Evolutionary conservation across 1,140 invertebrate species (phyloP).

Genomic region (Drosophila kurseongensis): DNA sequence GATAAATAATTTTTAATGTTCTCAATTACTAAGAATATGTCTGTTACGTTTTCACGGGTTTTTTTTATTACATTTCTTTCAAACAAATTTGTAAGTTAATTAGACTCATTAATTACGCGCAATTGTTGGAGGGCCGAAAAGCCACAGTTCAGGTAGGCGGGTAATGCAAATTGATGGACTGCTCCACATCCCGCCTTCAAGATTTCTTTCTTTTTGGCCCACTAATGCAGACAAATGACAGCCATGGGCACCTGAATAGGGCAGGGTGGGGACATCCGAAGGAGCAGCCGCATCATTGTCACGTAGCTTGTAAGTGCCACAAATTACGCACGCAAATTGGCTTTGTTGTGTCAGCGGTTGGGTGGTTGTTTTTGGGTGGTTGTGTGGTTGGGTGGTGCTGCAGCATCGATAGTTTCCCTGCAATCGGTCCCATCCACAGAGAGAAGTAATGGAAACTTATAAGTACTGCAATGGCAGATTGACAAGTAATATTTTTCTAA

Average conservation of each 20-base stretch:
- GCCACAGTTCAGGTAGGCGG: slow-evolving; percentile 49
- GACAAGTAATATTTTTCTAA: too few relatives aligned
- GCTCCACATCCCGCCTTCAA: background rate
- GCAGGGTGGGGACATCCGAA: background rate
- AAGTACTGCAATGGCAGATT: background rate
- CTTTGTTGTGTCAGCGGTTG: slow-evolving; percentile 58
- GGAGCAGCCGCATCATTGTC: slow-evolving; percentile 46
- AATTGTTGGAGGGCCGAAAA: slow-evolving; percentile 37
- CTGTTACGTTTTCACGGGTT: background rate
- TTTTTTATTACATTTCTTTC: slow-evolving; percentile 8
- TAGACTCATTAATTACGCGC: slow-evolving; percentile 73
- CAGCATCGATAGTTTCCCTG: slow-evolving; percentile 53
- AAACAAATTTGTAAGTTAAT: slow-evolving; percentile 60
- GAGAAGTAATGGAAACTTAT: slow-evolving; percentile 1
- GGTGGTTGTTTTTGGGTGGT: background rate
- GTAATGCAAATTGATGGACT: slow-evolving; percentile 69
- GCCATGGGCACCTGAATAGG: slow-evolving; percentile 45
- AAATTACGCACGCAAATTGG: slow-evolving; percentile 83
- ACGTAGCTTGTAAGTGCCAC: slow-evolving; percentile 78
- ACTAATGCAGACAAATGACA: slow-evolving; percentile 81
- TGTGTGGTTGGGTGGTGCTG: slow-evolving; percentile 1
- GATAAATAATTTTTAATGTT: background rate
- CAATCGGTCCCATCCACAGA: slow-evolving; percentile 5
- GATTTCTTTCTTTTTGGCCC: background rate
- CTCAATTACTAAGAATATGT: background rate